A percentile compares a stretch with the other conserved stretches of the same genome.
phyloP scores from a whole-genome alignment of 2,888 invertebrate genomes.

The Chrysopilus asiliformis region DNA sequence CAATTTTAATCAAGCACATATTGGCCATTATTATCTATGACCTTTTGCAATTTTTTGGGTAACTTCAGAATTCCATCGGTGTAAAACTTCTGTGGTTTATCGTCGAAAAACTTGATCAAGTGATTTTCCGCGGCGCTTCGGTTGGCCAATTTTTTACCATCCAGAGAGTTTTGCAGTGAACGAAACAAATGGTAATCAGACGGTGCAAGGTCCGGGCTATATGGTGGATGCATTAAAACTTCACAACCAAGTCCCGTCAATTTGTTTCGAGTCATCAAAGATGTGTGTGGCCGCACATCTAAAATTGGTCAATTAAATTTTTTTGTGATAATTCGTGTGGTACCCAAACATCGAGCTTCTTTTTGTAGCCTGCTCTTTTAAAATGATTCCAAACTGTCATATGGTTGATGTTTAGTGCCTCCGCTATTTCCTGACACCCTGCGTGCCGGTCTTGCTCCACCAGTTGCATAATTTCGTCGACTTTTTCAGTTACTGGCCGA shows the following conservation, averaged over 20 bases:
- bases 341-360: constrained; percentile 1
- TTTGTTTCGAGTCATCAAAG: constrained; percentile 16
- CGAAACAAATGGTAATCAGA: no score
- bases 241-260: constrained; percentile 18
- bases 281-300: constrained; percentile 9
- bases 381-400: neutral
- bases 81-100: constrained; percentile 16
- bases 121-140: constrained; percentile 16
- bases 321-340: neutral
- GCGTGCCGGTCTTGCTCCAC: constrained; percentile 13
- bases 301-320: constrained; percentile 4
- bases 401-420: constrained; percentile 1
- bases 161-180: constrained; percentile 16
- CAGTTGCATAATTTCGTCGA: constrained; percentile 10
- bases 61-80: constrained; percentile 12
- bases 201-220: no score
- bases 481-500: constrained; percentile 15
- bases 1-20: neutral
- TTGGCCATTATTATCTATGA: constrained; percentile 7
- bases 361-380: neutral
- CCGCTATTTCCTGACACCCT: constrained; percentile 15
- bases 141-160: constrained; percentile 15
- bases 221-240: constrained; percentile 18
- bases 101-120: constrained; percentile 16
- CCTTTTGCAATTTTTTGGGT: constrained; percentile 6